Conservation (phyloP, 2,797 vertebrate genomes). For the Pterois miles region DNA sequence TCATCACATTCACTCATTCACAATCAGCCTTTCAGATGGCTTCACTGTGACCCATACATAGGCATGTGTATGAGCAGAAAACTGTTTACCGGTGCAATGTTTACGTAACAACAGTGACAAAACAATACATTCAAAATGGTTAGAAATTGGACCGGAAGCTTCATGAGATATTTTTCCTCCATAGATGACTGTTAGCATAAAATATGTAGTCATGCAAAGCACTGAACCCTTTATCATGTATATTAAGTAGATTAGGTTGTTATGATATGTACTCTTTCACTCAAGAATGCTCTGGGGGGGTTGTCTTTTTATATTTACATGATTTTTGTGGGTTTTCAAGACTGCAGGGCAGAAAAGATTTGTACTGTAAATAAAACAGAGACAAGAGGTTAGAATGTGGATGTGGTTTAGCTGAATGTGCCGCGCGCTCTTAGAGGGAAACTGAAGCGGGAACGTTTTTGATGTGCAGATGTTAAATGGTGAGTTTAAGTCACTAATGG, state of each 20-base stretch:
- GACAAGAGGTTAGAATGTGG: constrained; percentile 24
- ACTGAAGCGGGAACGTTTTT: constrained; percentile 34
- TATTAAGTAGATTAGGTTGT: constrained; percentile 43
- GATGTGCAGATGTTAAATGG: constrained; percentile 39
- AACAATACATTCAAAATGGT: constrained; percentile 12
- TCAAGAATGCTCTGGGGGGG: constrained; percentile 41
- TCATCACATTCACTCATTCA: constrained; percentile 29
- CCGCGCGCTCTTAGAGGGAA: constrained; percentile 25
- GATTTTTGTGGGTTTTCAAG: constrained; percentile 40
- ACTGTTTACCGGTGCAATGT: constrained; percentile 66
- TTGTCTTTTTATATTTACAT: constrained; percentile 58
- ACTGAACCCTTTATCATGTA: constrained; percentile 64
- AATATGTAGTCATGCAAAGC: constrained; percentile 49
- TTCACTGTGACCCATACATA: constrained; percentile 61
- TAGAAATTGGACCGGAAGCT: constrained; percentile 17
- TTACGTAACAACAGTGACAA: constrained; percentile 48
- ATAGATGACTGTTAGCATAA: constrained; percentile 66
- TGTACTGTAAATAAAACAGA: constrained; percentile 63
- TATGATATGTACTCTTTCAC: constrained; percentile 44
- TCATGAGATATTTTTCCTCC: constrained; percentile 25
- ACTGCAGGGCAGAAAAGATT: constrained; percentile 43
- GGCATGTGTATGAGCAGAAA: constrained; percentile 16
- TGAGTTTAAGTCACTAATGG: constrained; percentile 31
- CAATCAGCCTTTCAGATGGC: constrained; percentile 33
- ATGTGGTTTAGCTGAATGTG: constrained; percentile 60